phyloP scores from a whole-genome alignment of 2,888 invertebrate species.

The Danaus chrysippus region DNA sequence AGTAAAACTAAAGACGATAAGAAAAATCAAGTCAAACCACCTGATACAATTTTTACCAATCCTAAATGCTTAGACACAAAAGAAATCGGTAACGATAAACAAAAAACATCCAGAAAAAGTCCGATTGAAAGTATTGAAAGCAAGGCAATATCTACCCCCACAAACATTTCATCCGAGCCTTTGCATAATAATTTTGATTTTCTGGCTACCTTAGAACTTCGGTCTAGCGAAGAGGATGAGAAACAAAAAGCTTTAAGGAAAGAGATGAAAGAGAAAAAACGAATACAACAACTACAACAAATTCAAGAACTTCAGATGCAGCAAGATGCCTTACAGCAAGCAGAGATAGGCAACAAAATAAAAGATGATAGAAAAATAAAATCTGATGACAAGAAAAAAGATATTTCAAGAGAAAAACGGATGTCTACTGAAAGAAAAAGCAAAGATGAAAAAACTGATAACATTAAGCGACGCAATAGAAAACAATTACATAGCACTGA shows the following conservation, averaged over 20 bases:
- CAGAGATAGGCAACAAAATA: constrained; percentile 57
- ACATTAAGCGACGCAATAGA: constrained; percentile 63
- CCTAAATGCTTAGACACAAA: constrained; percentile 52
- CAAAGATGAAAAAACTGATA: constrained; percentile 68
- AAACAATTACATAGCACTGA: constrained; percentile 80
- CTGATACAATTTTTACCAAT: constrained; percentile 62
- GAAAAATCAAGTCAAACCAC: constrained; percentile 74
- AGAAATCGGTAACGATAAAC: constrained; percentile 48
- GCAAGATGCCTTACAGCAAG: constrained; percentile 65
- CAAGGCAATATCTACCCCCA: constrained; percentile 37
- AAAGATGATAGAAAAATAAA: constrained; percentile 69
- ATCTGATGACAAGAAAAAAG: constrained; percentile 70
- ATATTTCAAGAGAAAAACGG: constrained; percentile 67
- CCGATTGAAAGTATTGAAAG: constrained; percentile 54
- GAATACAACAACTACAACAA: constrained; percentile 72
- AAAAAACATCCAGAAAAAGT: constrained; percentile 45
- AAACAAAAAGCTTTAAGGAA: constrained; percentile 75
- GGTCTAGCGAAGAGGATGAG: constrained; percentile 80
- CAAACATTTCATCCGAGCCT: constrained; percentile 49
- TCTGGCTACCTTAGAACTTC: constrained; percentile 77
- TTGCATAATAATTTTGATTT: constrained; percentile 79
- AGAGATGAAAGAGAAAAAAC: constrained; percentile 78
- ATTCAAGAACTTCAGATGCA: constrained; percentile 74
- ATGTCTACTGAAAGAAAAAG: constrained; percentile 75
- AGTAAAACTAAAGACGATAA: constrained; percentile 81